Conservation (phyloP, 1,140 invertebrate species). For the Maniola jurtina region DNA sequence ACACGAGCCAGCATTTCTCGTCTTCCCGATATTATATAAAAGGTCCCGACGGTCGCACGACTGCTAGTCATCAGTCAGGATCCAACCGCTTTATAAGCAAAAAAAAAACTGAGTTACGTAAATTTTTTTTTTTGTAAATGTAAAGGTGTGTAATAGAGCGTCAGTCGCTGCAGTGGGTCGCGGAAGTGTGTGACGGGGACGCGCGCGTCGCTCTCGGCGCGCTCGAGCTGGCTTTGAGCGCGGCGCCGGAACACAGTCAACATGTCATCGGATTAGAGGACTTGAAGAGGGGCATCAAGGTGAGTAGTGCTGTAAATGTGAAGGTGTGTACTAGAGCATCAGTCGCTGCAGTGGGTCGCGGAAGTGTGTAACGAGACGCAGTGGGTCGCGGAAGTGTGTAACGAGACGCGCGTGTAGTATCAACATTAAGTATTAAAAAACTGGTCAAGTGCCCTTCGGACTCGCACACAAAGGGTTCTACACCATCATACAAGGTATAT, state of each 20-base stretch:
- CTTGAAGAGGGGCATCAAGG: conserved; percentile 82
- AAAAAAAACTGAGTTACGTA: too few species aligned
- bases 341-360: conserved; percentile 84
- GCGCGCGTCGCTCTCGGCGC: conserved; percentile 88
- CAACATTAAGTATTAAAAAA: not conserved
- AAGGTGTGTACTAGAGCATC: conserved; percentile 74
- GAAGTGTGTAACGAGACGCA: conserved; percentile 91
- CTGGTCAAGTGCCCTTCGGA: too few species aligned
- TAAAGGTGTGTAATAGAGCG: conserved; percentile 73
- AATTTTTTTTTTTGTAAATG: not conserved
- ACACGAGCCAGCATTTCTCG: too few species aligned
- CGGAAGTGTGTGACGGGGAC: conserved; percentile 90
- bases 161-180: conserved; percentile 83
- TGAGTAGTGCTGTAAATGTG: not conserved
- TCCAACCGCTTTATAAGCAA: too few species aligned
- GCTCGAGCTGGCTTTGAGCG: conserved; percentile 85
- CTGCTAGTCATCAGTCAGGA: too few species aligned
- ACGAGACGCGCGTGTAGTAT: not conserved
- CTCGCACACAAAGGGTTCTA: too few species aligned
- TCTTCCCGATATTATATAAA: too few species aligned
- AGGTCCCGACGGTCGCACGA: too few species aligned
- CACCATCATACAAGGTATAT: too few species aligned
- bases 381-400: too few species aligned
- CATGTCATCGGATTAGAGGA: conserved; percentile 80
- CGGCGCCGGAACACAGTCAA: conserved; percentile 58